Conservation (phyloP, 2,113 vertebrate species). For the Pongo pygmaeus region DNA sequence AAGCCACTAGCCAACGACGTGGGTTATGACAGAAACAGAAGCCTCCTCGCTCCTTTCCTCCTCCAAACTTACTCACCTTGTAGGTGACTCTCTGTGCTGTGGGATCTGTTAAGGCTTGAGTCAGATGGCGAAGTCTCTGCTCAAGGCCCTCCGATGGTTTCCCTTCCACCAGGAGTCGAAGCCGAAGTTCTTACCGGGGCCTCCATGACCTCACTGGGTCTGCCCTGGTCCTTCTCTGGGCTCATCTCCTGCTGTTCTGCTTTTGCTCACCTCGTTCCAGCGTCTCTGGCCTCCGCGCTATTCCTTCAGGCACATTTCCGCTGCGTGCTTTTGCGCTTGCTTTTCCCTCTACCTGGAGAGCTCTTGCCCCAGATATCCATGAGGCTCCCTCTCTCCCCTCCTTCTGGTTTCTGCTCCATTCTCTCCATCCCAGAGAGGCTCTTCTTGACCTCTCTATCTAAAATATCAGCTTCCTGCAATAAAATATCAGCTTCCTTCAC, state of each 20-base stretch:
- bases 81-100: background rate
- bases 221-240: background rate
- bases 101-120: background rate
- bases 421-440: background rate
- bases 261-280: background rate
- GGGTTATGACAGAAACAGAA: rapidly evolving
- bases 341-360: background rate
- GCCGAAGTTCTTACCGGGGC: rapidly evolving
- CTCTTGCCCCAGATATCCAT: too few relatives aligned
- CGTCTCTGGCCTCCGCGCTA: background rate
- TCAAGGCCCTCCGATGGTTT: background rate
- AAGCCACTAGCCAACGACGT: background rate
- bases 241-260: background rate
- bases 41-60: background rate
- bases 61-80: background rate
- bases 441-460: background rate
- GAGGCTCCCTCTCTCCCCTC: background rate
- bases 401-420: background rate
- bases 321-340: background rate
- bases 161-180: background rate
- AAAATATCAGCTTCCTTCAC: background rate
- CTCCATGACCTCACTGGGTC: rapidly evolving
- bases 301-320: background rate
- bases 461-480: background rate
- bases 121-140: rapidly evolving